Evolutionary conservation across 1,140 invertebrate species (phyloP), one percentile per base, ranked within the genome.

Genomic region (Zaprionus vittiger): DNA sequence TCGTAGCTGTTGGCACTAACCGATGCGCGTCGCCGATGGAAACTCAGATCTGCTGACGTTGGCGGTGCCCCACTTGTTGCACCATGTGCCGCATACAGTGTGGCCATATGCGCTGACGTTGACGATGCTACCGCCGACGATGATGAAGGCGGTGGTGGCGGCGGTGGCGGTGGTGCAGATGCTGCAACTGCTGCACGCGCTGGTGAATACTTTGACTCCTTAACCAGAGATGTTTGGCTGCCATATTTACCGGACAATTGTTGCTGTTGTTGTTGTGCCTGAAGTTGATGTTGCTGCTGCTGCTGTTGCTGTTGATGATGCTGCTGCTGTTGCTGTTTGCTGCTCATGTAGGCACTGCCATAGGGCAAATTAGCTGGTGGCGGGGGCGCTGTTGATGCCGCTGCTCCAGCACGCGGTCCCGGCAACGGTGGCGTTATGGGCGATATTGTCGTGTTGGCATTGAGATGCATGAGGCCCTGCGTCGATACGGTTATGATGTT

Each of bases 361-460:
- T 84, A 91, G 5, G 83, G 83, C 14, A 91, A 55, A 71, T 89
- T 83, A 24, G 91, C 81, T n/a, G 81, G 83, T 17, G 90, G 82
- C 24, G 86, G 82, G 44, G 91, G 84, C 20, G 91, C 84, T 5
- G 84, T 92, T 38, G 94, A 94, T 22, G 92, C 93, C 22, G 92
- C 69, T 12, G 86, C 81, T 37, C 83, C 81, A 11, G 92, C 77
- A 6, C 79, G 73, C 12, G 91, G 83, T 14, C 79, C 81, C 3
- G 90, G 85, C 60, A 91, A 57, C 2, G 91, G 84, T 7, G 91
- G 89, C 14, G 85, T 92, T 69, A 94, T 94, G 20, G 92, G 93
- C 31, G 92, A 77, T 79, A 91, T 89, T 17, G 92, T 85, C 12
- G 93, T 83, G n/a, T 89, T 84, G 37, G 91, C 86, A 83, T 93